Conservation (phyloP, 2,888 invertebrate genomes). For the Rotaria magnacalcarata region DNA sequence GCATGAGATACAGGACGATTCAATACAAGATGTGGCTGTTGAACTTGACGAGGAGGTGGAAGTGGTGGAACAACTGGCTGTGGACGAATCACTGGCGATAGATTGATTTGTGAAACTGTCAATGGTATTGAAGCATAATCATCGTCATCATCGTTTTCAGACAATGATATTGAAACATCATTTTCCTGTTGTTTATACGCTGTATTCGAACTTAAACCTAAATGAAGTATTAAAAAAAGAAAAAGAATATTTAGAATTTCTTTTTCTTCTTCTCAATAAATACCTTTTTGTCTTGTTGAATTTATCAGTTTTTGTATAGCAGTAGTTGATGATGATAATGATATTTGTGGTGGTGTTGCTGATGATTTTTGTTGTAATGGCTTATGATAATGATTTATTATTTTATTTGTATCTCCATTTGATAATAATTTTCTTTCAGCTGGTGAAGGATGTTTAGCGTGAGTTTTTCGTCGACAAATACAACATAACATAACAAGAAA, state of each 20-base stretch:
- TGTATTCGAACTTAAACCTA: not conserved
- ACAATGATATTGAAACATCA: not conserved
- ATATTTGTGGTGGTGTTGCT: not conserved
- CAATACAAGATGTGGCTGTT: not conserved
- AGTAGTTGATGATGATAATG: not conserved
- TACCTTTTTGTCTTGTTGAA: conserved; percentile 26
- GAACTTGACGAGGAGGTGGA: not conserved
- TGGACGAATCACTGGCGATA: not conserved
- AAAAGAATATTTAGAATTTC: too few relatives aligned
- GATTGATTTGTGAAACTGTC: not conserved
- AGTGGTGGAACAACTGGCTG: not conserved
- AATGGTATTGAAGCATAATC: conserved; percentile 34
- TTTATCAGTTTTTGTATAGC: conserved; percentile 10
- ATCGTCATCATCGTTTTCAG: not conserved
- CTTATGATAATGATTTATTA: conserved; percentile 13
- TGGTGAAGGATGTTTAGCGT: not conserved
- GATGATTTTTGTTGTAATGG: not conserved
- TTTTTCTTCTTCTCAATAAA: too few relatives aligned
- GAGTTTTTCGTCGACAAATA: not conserved
- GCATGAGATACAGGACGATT: conserved; percentile 16
- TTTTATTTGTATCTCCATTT: not conserved
- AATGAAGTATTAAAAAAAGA: not conserved
- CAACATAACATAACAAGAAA: not conserved
- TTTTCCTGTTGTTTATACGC: conserved; percentile 20
- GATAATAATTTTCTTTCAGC: not conserved